A percentile compares a stretch with the other conserved stretches of the same genome.
Conservation (phyloP, 2,113 vertebrate genomes). For the Geococcyx californianus region DNA sequence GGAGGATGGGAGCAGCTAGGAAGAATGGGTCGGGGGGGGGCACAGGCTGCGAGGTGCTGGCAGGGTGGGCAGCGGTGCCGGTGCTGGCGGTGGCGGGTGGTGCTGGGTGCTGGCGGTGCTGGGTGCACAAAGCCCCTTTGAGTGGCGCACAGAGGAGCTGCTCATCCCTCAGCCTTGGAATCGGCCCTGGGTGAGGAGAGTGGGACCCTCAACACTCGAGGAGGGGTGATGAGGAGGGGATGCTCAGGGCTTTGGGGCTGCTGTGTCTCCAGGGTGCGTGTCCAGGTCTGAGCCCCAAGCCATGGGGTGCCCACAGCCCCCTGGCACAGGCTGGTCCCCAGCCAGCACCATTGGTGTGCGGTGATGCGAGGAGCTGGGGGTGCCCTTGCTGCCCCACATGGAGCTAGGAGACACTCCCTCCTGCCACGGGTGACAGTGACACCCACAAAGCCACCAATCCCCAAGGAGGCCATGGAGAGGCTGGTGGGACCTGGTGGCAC, state of each 20-base stretch:
- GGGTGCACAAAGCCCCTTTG: constrained; percentile 65
- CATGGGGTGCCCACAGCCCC: neutral
- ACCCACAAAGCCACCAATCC: neutral
- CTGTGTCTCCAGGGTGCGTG: neutral
- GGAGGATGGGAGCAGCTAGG: neutral
- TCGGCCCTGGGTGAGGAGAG: neutral
- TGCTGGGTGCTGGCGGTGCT: constrained; percentile 21
- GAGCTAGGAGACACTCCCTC: neutral
- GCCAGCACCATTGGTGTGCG: fast-evolving
- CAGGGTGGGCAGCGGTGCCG: neutral
- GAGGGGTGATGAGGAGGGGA: fast-evolving
- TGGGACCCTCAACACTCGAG: neutral
- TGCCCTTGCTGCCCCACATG: neutral
- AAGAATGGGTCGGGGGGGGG: too few relatives aligned
- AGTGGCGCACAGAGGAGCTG: constrained; percentile 25
- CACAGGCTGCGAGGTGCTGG: neutral
- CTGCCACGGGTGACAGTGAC: neutral
- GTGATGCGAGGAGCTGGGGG: neutral
- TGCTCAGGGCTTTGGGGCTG: too few relatives aligned
- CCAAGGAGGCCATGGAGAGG: neutral
- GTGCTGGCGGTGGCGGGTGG: neutral
- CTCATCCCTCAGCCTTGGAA: neutral
- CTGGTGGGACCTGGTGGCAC: neutral
- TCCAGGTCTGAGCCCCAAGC: fast-evolving
- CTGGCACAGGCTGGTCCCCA: neutral